Evolutionary conservation across 2,888 invertebrate genomes (phyloP).

Genomic region (Opisthograptis luteolata): DNA sequence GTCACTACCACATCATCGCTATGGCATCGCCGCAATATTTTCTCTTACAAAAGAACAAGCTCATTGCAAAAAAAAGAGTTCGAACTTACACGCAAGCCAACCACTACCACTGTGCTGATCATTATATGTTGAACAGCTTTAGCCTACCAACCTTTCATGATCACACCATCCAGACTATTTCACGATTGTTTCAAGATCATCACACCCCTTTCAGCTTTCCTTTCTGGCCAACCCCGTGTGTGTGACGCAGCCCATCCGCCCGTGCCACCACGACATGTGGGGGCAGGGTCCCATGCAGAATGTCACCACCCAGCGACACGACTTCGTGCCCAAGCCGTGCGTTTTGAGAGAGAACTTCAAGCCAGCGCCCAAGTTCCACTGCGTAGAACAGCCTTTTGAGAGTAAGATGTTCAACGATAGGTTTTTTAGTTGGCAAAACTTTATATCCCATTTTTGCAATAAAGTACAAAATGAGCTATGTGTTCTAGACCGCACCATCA

Average conservation of each 20-base stretch:
- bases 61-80: too few relatives aligned
- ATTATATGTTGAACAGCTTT: too few relatives aligned
- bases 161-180: too few relatives aligned
- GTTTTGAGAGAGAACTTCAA: constrained; percentile 71
- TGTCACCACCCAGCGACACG: constrained; percentile 89
- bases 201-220: constrained; percentile 73
- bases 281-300: constrained; percentile 89
- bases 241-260: constrained; percentile 84
- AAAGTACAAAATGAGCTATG: too few relatives aligned
- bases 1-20: too few relatives aligned
- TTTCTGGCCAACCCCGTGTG: constrained; percentile 85
- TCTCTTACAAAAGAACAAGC: too few relatives aligned
- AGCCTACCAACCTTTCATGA: too few relatives aligned
- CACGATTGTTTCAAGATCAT: too few relatives aligned
- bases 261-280: constrained; percentile 86
- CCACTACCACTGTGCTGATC: too few relatives aligned
- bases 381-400: constrained; percentile 73
- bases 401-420: constrained; percentile 49
- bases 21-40: too few relatives aligned
- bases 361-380: constrained; percentile 65
- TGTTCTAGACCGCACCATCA: constrained; percentile 83
- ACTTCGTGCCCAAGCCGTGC: constrained; percentile 87
- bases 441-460: background rate
- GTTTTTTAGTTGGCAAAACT: background rate
- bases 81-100: too few relatives aligned